Evolutionary conservation across 2,797 vertebrate genomes (phyloP).

Genomic region (Myotis myotis): DNA sequence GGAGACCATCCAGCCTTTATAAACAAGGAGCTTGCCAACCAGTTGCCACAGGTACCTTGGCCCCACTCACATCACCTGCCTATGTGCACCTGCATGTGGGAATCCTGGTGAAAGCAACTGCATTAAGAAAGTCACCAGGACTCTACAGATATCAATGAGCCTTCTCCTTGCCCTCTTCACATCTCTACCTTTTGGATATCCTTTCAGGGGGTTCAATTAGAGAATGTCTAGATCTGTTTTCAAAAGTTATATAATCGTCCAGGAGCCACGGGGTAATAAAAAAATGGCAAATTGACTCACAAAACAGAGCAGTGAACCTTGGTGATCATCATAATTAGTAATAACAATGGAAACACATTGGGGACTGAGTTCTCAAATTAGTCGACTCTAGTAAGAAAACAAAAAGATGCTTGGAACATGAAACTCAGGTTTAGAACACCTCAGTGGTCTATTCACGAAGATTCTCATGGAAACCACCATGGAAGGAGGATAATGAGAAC

Average conservation of each 20-base stretch:
- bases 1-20: not conserved
- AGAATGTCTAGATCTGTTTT: not conserved
- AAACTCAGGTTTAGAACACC: not conserved
- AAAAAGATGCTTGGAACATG: not conserved
- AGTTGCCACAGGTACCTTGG: rapidly evolving
- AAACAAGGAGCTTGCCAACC: not conserved
- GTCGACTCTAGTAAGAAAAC: not conserved
- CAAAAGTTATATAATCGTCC: not conserved
- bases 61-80: not conserved
- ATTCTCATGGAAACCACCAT: conserved; percentile 23
- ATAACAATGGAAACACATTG: not conserved
- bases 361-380: not conserved
- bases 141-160: not conserved
- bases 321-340: not conserved
- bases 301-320: not conserved
- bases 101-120: not conserved
- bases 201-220: not conserved
- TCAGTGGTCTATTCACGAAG: not conserved
- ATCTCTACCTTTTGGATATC: not conserved
- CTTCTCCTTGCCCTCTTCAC: not conserved
- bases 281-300: not conserved
- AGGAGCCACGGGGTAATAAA: not conserved
- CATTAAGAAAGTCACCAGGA: not conserved
- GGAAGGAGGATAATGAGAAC: not conserved
- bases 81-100: not conserved